Evolutionary conservation across 2,113 vertebrate species (phyloP), one percentile per base, ranked within the genome.

Genomic region (Scomber colias): DNA sequence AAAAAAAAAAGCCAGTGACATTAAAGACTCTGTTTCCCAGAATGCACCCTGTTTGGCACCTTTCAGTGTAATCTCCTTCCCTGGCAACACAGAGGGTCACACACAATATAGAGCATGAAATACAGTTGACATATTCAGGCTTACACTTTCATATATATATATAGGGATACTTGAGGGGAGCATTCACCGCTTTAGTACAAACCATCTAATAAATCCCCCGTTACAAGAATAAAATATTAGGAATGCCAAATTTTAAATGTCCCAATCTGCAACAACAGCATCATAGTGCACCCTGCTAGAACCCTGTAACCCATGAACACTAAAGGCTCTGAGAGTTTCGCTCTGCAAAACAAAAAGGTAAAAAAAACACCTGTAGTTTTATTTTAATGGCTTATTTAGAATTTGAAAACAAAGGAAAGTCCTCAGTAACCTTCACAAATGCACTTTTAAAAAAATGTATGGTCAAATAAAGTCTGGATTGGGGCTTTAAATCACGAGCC

Each of bases 231-330:
- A 60, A 51, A 77, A 55, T 59, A 63, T 14, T 45, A 64, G 64
- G 45, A 57, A 57, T 4, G 44, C 35, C 15, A 60, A 59, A 3
- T 27, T 71, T 77, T 40, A 59, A 27, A 84, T 72, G 54, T 77
- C 70, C 69, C 79, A 65, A 60, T 80, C 71, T 60, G 62, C 69
- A 77, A 66, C 77, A 66, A 70, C 68, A 40, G 48, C 35, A 40
- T 9, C n/a, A 19, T 30, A 48, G 82, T 45, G 31, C 78, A 84
- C 61, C 56, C 88, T 75, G 83, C 55, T 82, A 74, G 67, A 85
- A 90, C 88, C 90, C 90, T 91, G 88, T 90, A 64, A 87, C 85
- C 91, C 87, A 87, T 77, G 73, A 85, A 82, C 70, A 71, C 67
- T 57, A 45, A 88, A 76, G 81, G 82, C 87, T 69, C 65, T 40